Evolutionary conservation across 2,888 invertebrate genomes (phyloP).

Genomic region (Limnephilus rhombicus): DNA sequence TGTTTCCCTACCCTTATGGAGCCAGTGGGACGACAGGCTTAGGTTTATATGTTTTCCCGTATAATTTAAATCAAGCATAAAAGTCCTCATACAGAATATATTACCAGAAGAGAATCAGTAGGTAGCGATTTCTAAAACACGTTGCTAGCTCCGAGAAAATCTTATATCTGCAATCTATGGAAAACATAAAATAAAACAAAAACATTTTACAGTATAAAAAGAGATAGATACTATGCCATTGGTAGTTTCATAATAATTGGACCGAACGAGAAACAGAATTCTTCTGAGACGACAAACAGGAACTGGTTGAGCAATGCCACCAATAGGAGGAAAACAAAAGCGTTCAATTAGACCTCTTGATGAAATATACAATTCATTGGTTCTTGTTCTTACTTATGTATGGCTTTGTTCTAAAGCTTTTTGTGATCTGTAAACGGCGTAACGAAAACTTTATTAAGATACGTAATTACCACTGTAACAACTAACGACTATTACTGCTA

Average conservation of each 20-base stretch:
- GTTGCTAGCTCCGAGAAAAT: not conserved
- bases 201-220: not conserved
- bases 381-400: not conserved
- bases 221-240: not conserved
- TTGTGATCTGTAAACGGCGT: not conserved
- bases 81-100: not conserved
- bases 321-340: not conserved
- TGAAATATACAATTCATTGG: not conserved
- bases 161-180: not conserved
- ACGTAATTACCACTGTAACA: not conserved
- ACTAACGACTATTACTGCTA: not conserved
- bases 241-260: conserved; percentile 1
- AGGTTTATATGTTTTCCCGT: too few relatives aligned
- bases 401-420: not conserved
- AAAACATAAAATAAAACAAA: not conserved
- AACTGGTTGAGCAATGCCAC: not conserved
- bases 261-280: not conserved
- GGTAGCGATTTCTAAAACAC: not conserved
- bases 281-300: not conserved
- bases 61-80: too few relatives aligned
- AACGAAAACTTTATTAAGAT: not conserved
- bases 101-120: not conserved
- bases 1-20: too few relatives aligned
- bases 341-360: not conserved
- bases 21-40: too few relatives aligned